phyloP scores from a whole-genome alignment of 2,797 vertebrate genomes.

The Percopsis omiscomaycus region DNA sequence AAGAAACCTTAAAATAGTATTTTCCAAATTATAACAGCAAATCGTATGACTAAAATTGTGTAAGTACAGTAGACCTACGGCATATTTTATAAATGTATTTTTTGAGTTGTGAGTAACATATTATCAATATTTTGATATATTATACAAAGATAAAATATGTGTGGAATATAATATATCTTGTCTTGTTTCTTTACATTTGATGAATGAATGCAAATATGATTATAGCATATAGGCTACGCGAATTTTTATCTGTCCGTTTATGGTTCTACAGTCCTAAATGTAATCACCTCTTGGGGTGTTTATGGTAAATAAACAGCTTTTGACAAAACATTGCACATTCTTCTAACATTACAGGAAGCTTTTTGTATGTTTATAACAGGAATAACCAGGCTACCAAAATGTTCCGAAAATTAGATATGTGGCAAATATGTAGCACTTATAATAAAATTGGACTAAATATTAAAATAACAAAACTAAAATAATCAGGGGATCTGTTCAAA shows the following conservation, averaged over 20 bases:
- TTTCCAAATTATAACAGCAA: not conserved
- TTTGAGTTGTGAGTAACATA: not conserved
- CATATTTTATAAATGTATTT: no score
- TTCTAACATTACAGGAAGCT: no score
- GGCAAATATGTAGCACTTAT: not conserved
- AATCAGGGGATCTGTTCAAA: not conserved
- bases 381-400: not conserved
- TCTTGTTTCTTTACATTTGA: no score
- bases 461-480: not conserved
- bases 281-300: not conserved
- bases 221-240: no score
- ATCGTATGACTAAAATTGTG: not conserved
- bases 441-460: not conserved
- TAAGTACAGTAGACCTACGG: no score
- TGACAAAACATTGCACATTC: no score
- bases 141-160: not conserved
- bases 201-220: no score
- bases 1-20: constrained; percentile 12
- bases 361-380: constrained; percentile 6
- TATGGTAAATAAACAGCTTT: not conserved
- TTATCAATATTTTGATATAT: constrained; percentile 5
- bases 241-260: not conserved
- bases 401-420: no score
- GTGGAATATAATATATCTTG: no score
- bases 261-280: not conserved